Conservation (phyloP, 2,113 vertebrate species). For the Lethenteron reissneri region DNA sequence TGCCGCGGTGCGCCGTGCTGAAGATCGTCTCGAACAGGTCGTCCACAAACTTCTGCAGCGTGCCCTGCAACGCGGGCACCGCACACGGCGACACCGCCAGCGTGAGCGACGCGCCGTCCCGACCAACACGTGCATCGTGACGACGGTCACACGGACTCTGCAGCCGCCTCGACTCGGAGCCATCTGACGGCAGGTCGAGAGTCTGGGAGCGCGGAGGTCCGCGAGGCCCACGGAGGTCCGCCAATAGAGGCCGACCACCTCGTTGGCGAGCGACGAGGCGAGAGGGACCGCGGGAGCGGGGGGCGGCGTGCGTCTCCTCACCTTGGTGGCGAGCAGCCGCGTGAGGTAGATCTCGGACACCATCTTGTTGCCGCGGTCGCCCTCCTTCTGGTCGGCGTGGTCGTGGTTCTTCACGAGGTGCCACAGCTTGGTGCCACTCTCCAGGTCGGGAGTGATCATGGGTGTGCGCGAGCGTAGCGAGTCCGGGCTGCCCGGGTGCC, state of each 20-base stretch:
- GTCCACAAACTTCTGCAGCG: conserved; percentile 91
- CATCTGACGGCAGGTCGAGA: too few relatives aligned
- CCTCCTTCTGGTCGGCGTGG: conserved; percentile 91
- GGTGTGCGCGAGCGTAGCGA: conserved; percentile 80
- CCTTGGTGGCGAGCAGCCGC: conserved; percentile 59
- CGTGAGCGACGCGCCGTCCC: too few relatives aligned
- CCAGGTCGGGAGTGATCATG: conserved; percentile 93
- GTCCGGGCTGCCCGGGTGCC: conserved; percentile 88
- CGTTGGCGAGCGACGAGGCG: too few relatives aligned
- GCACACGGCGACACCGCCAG: too few relatives aligned
- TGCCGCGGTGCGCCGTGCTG: conserved; percentile 86
- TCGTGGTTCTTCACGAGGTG: conserved; percentile 96
- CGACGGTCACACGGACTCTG: too few relatives aligned
- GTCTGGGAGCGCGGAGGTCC: too few relatives aligned
- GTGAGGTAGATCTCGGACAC: conserved; percentile 97
- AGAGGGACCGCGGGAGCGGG: too few relatives aligned
- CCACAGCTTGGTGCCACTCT: conserved; percentile 92
- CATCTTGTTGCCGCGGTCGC: conserved; percentile 94
- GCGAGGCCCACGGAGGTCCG: too few relatives aligned
- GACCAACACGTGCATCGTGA: too few relatives aligned
- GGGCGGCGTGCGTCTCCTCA: too few relatives aligned
- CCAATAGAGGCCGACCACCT: too few relatives aligned
- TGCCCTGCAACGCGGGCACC: conserved; percentile 32
- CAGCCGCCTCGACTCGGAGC: too few relatives aligned
- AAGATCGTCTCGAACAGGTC: conserved; percentile 98